Percentiles rank a stretch among this genome's conserved stretches.
Conservation (phyloP, 2,888 invertebrate genomes). For the Smittia sp. region DNA sequence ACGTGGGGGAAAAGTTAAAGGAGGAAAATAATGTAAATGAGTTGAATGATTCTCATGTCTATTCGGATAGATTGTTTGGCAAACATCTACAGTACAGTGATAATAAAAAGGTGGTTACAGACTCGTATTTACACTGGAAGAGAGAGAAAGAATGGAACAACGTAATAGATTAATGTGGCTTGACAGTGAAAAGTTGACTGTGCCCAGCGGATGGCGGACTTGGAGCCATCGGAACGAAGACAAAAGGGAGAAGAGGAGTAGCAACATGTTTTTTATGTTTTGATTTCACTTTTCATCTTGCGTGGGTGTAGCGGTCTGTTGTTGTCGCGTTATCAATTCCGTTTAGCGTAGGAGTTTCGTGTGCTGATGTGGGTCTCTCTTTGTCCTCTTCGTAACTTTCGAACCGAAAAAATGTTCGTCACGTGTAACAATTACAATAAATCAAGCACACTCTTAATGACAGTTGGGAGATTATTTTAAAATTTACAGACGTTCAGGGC, state of each 20-base stretch:
- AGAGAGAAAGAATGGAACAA: constrained; percentile 7
- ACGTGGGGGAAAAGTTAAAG: not conserved
- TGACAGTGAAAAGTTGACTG: not conserved
- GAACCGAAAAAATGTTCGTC: not conserved
- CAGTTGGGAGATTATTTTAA: not conserved
- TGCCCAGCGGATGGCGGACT: not conserved
- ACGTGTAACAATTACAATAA: constrained; percentile 1
- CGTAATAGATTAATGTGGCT: not conserved
- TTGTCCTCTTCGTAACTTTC: no score
- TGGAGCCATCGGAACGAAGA: not conserved
- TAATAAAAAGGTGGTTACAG: constrained; percentile 11
- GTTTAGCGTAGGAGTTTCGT: not conserved
- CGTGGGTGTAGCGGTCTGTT: not conserved
- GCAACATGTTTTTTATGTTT: not conserved
- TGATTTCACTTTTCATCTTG: constrained; percentile 10
- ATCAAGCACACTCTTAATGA: constrained; percentile 14
- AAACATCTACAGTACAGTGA: constrained; percentile 20
- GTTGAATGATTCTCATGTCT: constrained; percentile 25
- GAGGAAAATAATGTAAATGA: constrained; percentile 21
- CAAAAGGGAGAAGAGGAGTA: not conserved
- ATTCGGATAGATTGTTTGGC: constrained; percentile 19
- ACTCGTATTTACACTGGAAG: constrained; percentile 23
- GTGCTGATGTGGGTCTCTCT: not conserved
- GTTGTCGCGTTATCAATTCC: not conserved
- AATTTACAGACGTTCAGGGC: not conserved